Evolutionary conservation across 2,888 invertebrate genomes (phyloP).

Genomic region (Myathropa florea): DNA sequence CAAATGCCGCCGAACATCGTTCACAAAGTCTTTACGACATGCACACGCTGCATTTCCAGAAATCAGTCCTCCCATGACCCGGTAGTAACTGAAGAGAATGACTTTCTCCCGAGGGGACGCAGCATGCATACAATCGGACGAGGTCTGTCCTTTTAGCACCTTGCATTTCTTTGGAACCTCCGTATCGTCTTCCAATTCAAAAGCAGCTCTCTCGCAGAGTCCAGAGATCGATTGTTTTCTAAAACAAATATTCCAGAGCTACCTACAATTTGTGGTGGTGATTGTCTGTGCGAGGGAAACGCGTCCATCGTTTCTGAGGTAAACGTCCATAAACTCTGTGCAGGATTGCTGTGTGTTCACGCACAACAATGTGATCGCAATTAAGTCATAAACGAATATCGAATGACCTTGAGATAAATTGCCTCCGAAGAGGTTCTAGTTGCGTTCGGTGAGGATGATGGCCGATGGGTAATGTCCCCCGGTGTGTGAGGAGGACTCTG

Average conservation of each 20-base stretch:
- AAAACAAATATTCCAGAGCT: conserved; percentile 66
- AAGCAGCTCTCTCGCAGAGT: conserved; percentile 15
- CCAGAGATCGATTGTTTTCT: conserved; percentile 44
- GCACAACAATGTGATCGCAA: conserved; percentile 47
- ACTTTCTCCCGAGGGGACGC: conserved; percentile 17
- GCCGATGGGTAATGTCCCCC: conserved; percentile 17
- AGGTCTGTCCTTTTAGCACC: conserved; percentile 60
- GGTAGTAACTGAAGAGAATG: conserved; percentile 26
- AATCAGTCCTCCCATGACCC: conserved; percentile 11
- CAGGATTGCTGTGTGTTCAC: neutral
- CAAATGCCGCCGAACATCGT: neutral
- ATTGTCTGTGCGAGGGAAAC: conserved; percentile 19
- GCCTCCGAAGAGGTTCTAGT: neutral
- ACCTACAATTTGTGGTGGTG: conserved; percentile 60
- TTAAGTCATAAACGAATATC: conserved; percentile 64
- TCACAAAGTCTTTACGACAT: conserved; percentile 44
- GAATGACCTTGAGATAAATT: conserved; percentile 60
- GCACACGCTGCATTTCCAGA: conserved; percentile 61
- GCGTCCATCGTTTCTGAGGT: neutral
- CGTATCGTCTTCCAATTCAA: conserved; percentile 16
- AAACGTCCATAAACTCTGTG: conserved; percentile 18
- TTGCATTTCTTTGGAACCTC: conserved; percentile 52
- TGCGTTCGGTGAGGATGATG: neutral
- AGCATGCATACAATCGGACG: conserved; percentile 1
- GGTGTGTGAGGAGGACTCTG: conserved; percentile 15